Conservation (phyloP, 2,797 vertebrate species). For the Lepilemur septentrionalis region DNA sequence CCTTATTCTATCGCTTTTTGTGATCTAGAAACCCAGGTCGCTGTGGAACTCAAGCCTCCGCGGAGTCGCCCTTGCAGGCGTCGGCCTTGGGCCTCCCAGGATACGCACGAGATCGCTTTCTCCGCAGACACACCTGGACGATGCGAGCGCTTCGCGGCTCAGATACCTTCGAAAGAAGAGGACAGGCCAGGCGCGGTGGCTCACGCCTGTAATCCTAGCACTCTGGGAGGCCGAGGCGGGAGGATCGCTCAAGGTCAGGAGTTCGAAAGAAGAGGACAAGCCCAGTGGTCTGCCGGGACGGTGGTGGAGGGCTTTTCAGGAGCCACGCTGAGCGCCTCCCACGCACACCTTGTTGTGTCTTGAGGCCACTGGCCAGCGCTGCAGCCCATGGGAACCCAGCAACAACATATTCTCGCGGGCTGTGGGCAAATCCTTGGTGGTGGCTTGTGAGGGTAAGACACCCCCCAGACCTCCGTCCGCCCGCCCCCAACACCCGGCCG, state of each 20-base stretch:
- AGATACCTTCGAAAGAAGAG: neutral
- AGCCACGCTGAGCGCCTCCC: neutral
- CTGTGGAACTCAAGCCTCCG: conserved; percentile 29
- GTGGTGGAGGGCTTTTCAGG: neutral
- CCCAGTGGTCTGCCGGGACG: neutral
- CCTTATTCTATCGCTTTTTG: conserved; percentile 1
- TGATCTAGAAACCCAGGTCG: conserved; percentile 67
- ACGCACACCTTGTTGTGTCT: neutral
- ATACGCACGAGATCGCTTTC: neutral
- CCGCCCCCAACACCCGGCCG: neutral
- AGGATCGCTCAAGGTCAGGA: too few species aligned
- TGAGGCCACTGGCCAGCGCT: neutral
- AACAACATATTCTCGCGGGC: neutral
- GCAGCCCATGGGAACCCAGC: neutral
- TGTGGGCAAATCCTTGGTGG: neutral
- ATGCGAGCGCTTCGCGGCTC: neutral
- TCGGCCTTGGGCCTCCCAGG: neutral
- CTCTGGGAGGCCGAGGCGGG: too few species aligned
- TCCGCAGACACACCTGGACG: neutral
- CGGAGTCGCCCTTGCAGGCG: neutral
- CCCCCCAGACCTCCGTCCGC: neutral
- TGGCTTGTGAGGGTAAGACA: neutral
- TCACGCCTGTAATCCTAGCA: too few species aligned
- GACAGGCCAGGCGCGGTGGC: too few species aligned
- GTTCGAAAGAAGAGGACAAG: too few species aligned